Evolutionary conservation across 2,113 vertebrate species (phyloP).

Genomic region (Bostrychus sinensis): DNA sequence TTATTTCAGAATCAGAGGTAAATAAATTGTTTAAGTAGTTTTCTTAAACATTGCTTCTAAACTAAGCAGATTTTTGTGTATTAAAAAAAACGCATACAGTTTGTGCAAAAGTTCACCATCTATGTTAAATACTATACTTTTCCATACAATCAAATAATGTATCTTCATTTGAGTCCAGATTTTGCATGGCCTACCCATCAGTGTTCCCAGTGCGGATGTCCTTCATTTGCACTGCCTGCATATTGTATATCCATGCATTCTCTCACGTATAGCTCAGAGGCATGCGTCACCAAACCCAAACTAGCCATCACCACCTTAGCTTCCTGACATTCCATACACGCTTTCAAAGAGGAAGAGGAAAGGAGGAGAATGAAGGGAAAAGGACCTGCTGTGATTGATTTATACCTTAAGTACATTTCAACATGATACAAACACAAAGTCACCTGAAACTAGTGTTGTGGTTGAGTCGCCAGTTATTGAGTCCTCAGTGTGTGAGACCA

Average conservation of each 20-base stretch:
- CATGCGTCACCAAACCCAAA: constrained; percentile 16
- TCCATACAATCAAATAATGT: too few species aligned
- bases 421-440: constrained; percentile 14
- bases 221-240: neutral
- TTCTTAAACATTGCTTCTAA: too few species aligned
- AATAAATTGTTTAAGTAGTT: too few species aligned
- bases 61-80: too few species aligned
- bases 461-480: too few species aligned
- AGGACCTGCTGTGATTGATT: constrained; percentile 44
- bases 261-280: neutral
- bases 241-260: neutral
- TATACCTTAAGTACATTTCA: constrained; percentile 27
- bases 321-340: constrained; percentile 54
- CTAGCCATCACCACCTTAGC: constrained; percentile 15
- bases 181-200: neutral
- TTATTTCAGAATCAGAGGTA: too few species aligned
- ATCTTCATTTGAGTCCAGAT: constrained; percentile 7
- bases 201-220: neutral
- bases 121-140: too few species aligned
- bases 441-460: constrained; percentile 21
- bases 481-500: too few species aligned
- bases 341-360: constrained; percentile 53
- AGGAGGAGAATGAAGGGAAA: constrained; percentile 41
- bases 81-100: too few species aligned
- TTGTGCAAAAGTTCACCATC: too few species aligned